phyloP scores from a whole-genome alignment of 2,113 vertebrate species.

The Callopanchax toddi region DNA sequence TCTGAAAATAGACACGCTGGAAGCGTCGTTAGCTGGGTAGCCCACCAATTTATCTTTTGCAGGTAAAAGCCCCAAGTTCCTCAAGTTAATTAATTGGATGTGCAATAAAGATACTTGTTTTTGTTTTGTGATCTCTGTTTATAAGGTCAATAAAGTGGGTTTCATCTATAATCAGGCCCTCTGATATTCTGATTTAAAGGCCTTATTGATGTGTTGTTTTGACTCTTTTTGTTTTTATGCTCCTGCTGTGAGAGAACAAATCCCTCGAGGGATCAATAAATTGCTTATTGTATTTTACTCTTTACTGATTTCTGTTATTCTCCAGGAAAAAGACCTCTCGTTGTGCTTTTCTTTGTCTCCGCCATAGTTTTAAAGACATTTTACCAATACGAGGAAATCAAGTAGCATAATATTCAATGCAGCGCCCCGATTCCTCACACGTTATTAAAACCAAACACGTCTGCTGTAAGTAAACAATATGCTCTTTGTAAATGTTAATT shows the following conservation, averaged over 20 bases:
- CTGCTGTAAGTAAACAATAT: too few relatives aligned
- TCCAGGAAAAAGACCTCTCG: not conserved
- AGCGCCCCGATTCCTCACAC: not conserved
- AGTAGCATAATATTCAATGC: not conserved
- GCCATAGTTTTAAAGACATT: not conserved
- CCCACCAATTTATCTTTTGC: not conserved
- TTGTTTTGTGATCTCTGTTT: not conserved
- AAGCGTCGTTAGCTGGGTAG: constrained; percentile 5
- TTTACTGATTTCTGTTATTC: not conserved
- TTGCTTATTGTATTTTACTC: not conserved
- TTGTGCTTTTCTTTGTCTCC: not conserved
- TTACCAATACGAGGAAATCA: not conserved
- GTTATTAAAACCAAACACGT: too few relatives aligned
- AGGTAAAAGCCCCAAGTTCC: not conserved
- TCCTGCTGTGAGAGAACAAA: not conserved
- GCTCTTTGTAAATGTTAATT: too few relatives aligned
- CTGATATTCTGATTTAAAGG: constrained; percentile 1
- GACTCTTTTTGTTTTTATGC: not conserved
- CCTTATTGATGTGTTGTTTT: not conserved
- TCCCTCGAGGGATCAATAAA: not conserved
- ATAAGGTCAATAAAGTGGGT: not conserved
- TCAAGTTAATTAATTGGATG: not conserved
- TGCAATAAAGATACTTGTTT: not conserved
- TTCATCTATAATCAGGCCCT: not conserved
- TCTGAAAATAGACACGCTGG: constrained; percentile 43